These are phyloP conservation scores for Nymphicus hollandicus DNA, from an alignment of 2,113 vertebrate species.

Conservation along the genomic window DNA sequence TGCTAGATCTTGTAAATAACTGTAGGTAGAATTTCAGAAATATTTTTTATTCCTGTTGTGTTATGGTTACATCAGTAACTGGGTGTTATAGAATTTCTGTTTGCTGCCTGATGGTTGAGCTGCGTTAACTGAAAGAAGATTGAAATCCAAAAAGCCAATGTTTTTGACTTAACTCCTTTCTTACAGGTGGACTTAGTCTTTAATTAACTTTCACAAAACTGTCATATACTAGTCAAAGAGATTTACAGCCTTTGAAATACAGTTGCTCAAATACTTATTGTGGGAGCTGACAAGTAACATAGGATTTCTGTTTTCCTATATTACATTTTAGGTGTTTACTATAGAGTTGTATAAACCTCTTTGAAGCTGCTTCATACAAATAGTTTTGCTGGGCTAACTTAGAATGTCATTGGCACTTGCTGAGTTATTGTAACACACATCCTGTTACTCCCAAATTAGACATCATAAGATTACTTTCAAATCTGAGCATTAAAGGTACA, in stretches of 20 bases:
- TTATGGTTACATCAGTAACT: not conserved
- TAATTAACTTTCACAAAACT: not conserved
- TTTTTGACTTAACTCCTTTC: not conserved
- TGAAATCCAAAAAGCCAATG: not conserved
- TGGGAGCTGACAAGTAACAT: not conserved
- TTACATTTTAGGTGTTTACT: not conserved
- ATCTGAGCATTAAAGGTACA: not conserved
- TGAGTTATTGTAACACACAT: not conserved
- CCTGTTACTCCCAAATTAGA: not conserved
- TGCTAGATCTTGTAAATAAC: not conserved
- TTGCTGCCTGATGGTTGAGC: not conserved
- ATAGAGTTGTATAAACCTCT: not conserved
- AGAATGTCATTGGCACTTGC: not conserved
- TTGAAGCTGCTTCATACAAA: conserved; percentile 12
- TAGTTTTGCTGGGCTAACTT: not conserved
- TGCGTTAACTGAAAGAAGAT: not conserved
- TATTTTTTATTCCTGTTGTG: not conserved
- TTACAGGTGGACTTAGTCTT: not conserved
- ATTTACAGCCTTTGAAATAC: not conserved
- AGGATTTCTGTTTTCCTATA: not conserved
- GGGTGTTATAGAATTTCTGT: not conserved
- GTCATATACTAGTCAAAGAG: not conserved
- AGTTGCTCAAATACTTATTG: not conserved
- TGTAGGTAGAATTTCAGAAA: not conserved
- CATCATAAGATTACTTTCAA: not conserved